Evolutionary conservation across 2,113 vertebrate species (phyloP).

Genomic region (Gallinago media): DNA sequence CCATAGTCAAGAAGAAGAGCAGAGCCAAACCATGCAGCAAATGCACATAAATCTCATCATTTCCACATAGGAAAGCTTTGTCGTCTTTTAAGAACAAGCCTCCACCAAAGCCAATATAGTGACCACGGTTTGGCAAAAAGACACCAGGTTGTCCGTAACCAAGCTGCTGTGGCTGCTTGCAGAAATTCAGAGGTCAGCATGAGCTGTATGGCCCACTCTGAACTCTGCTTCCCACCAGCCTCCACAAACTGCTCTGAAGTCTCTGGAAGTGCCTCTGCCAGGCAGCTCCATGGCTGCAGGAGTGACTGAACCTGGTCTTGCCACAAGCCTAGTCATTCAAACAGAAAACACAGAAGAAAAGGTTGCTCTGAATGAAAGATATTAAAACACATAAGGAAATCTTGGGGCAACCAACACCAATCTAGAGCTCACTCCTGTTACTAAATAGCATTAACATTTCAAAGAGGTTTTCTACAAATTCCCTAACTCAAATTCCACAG

Average conservation of each 20-base stretch:
- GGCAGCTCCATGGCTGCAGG: rapidly evolving
- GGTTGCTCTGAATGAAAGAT: background rate
- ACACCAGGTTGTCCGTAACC: background rate
- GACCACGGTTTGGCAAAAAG: rapidly evolving
- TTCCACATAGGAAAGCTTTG: background rate
- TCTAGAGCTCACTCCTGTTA: background rate
- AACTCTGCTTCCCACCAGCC: background rate
- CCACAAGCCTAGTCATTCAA: background rate
- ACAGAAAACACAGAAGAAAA: background rate
- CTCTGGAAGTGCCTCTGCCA: background rate
- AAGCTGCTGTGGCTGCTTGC: rapidly evolving
- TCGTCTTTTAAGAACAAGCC: background rate
- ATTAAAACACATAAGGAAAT: background rate
- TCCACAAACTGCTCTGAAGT: rapidly evolving
- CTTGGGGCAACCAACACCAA: background rate
- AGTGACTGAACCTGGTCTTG: rapidly evolving
- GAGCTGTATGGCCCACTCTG: background rate
- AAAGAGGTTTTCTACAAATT: background rate
- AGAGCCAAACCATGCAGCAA: background rate
- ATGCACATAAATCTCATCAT: background rate
- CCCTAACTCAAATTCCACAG: background rate
- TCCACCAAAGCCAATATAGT: rapidly evolving
- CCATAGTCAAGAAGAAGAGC: background rate
- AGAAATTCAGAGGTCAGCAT: background rate
- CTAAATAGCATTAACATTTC: background rate